Conservation (phyloP, 2,888 invertebrate species). For the Patella pellucida region DNA sequence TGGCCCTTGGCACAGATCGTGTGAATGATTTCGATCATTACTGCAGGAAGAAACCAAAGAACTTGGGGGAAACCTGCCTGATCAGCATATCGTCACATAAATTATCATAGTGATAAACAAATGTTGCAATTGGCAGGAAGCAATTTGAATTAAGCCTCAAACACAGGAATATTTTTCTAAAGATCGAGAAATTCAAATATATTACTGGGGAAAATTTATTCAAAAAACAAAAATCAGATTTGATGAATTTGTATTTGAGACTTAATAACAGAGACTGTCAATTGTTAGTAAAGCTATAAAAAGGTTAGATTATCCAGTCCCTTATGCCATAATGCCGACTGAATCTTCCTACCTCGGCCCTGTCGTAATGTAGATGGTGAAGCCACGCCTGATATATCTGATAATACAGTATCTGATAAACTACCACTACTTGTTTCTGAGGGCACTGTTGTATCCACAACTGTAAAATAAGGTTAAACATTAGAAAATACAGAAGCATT, state of each 20-base stretch:
- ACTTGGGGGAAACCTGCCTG: too few species aligned
- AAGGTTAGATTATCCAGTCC: constrained; percentile 49
- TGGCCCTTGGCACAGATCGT: too few species aligned
- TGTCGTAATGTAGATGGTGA: constrained; percentile 54
- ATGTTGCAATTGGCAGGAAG: too few species aligned
- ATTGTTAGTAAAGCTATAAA: constrained; percentile 29
- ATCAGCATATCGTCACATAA: too few species aligned
- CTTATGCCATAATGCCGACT: constrained; percentile 48
- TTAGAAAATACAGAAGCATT: neutral
- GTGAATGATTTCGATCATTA: too few species aligned
- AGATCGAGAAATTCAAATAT: too few species aligned
- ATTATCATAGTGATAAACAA: too few species aligned
- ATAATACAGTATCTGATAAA: constrained; percentile 37
- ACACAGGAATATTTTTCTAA: too few species aligned
- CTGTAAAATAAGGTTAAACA: constrained; percentile 28
- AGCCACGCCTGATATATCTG: constrained; percentile 24
- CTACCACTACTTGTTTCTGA: constrained; percentile 40
- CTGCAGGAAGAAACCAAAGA: too few species aligned
- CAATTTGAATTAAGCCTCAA: too few species aligned
- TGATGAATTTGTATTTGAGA: neutral
- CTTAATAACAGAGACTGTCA: neutral
- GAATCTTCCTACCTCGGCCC: constrained; percentile 58
- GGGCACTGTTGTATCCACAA: constrained; percentile 39
- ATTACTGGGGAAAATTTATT: too few species aligned
- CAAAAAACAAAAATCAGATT: too few species aligned